Evolutionary conservation across 2,888 invertebrate genomes (phyloP).

Genomic region (Cantharis rustica): DNA sequence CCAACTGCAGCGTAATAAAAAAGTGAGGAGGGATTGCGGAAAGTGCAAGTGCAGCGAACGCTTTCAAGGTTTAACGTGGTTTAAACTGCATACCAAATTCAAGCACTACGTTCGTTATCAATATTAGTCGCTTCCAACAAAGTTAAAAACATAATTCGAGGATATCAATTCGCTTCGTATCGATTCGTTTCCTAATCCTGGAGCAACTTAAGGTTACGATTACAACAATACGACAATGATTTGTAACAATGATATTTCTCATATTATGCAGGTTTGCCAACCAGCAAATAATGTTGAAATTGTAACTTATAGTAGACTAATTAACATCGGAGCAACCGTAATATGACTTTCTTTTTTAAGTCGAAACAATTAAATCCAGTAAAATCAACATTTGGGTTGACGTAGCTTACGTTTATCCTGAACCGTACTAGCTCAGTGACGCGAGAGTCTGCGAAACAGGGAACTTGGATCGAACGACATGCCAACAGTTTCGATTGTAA

Average conservation of each 20-base stretch:
- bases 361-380: neutral
- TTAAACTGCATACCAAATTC: slow-evolving; percentile 46
- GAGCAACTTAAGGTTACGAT: neutral
- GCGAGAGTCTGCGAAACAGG: slow-evolving; percentile 24
- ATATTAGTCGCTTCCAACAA: slow-evolving; percentile 9
- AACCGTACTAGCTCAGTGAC: slow-evolving; percentile 12
- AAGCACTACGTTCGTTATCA: slow-evolving; percentile 11
- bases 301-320: neutral
- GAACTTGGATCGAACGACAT: neutral
- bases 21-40: slow-evolving; percentile 42
- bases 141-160: slow-evolving; percentile 47
- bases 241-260: too few species aligned
- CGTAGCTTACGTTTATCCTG: slow-evolving; percentile 6
- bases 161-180: neutral
- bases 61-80: slow-evolving; percentile 51
- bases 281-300: neutral
- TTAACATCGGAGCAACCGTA: neutral
- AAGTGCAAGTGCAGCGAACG: slow-evolving; percentile 59
- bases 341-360: neutral
- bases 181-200: neutral
- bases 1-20: slow-evolving; percentile 27
- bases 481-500: slow-evolving; percentile 27
- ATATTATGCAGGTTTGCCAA: neutral
- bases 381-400: neutral
- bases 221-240: too few species aligned